These are phyloP conservation scores for Drosophila nikananu DNA, from an alignment of 1,140 invertebrate genomes.

Conservation along the genomic window DNA sequence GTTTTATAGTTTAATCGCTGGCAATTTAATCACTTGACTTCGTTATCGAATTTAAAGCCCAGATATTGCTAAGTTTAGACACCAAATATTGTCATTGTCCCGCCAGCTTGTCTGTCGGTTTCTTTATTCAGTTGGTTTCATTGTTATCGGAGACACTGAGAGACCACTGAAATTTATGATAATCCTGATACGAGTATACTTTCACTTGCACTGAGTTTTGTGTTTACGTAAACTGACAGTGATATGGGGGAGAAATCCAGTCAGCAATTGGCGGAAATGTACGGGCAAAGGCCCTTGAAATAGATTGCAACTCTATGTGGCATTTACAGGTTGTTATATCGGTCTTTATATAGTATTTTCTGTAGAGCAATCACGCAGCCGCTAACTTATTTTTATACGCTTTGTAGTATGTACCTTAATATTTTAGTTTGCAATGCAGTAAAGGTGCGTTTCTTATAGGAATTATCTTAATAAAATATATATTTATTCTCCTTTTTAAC, in stretches of 20 bases:
- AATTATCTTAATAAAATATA: too few relatives aligned
- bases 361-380: too few relatives aligned
- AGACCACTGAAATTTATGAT: not conserved
- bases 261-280: constrained; percentile 2
- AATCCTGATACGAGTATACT: not conserved
- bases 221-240: not conserved
- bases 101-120: not conserved
- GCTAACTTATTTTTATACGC: too few relatives aligned
- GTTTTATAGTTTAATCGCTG: not conserved
- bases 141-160: not conserved
- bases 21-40: not conserved
- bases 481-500: too few relatives aligned
- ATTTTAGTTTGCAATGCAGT: too few relatives aligned
- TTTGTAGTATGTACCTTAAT: too few relatives aligned
- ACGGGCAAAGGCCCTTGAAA: not conserved
- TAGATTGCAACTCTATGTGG: not conserved
- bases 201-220: too few relatives aligned
- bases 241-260: not conserved
- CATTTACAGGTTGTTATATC: not conserved
- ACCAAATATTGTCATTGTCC: constrained; percentile 7
- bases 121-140: constrained; percentile 11
- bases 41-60: constrained; percentile 8
- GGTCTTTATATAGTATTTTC: not conserved
- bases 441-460: too few relatives aligned
- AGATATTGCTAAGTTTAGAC: constrained; percentile 11